Base-by-base conservation (phyloP, 2,113 vertebrate species). In the Heliornis fulica region DNA sequence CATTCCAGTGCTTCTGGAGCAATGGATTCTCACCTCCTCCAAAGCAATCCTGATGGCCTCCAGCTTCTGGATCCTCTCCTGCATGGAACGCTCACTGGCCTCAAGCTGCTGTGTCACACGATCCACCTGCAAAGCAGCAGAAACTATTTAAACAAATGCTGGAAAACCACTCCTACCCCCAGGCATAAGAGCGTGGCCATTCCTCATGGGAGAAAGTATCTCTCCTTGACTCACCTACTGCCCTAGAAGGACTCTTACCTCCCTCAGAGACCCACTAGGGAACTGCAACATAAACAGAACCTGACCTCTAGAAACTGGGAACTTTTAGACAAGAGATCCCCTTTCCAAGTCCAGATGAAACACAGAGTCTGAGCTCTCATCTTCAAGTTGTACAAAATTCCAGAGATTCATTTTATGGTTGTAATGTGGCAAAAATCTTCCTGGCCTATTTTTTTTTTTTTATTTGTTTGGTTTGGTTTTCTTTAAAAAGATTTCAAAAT, bases 31-130 rank as follows among this genome's bases (percentile, higher is more conserved):
- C 94, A 99, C 99, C 98, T 99, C 98, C 65, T 99, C 99, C 70
- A 99, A 97, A 31, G 98, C 98, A 72, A 98, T 97, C 53, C 98
- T 97, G 34, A 97, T 90, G 12, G 97, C 97, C 96, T 99, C 99
- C 93, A 99, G 97, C 91, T 98, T 98, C 89, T 99, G 98, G 75
- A 99, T 97, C 56, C 99, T 97, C 16, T 98, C 99, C 89, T 99
- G 98, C 94, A 99, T 95, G 26, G 97, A 93, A 66, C 96, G 97
- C 94, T 99, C 98, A 2, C 87, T 98, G 74, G 99, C 98, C 53
- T 99, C 99, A 11, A 98, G 88, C 61, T 98, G 98, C 19, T 98
- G 98, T 13, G 96, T 98, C 94, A 99, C 61, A 56, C 98, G 98
- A 63, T 98, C 98, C 78, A 99, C 98, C 99, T 99, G 97, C 41